Base-by-base conservation (phyloP, 2,113 vertebrate genomes). In the Strix uralensis region DNA sequence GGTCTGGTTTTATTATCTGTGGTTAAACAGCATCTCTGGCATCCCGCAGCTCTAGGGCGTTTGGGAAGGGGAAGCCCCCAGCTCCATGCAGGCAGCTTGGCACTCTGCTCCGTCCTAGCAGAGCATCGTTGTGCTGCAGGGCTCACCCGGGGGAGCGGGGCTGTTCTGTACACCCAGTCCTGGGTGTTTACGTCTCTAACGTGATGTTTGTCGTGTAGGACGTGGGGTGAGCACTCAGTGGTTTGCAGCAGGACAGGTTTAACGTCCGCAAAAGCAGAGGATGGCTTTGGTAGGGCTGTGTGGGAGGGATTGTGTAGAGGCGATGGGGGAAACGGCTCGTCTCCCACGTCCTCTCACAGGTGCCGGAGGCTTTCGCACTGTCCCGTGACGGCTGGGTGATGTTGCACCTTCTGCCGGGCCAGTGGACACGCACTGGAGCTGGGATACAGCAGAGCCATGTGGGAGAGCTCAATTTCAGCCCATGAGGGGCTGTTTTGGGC, bases 271-370 rank as follows among this genome's bases (percentile, higher is more conserved):
- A 23, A 42, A 62, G 30, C n/a, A 10, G 36, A 20, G 21, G 55
- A 5, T 1, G 11, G 18, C 25, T 75, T 58, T 30, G 71, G 62
- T 54, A 13, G 75, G 12, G 14, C 23, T 40, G 29, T 10, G 19
- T 1, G 3, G 34, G 46, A 46, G 61, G 32, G 38, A 11, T 17
- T 1, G 3, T 16, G 38, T 34, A 14, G 52, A 52, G 34, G 34
- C 0, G 1, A 13, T 46, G 36, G 21, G 22, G 18, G 11, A 18
- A 30, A 22, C 1, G 2, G 65, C 51, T 91, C 2, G 1, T 55
- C 25, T 61, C 34, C 46, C 3, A 1, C 0, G 0, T n/a, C 34
- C 51, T 34, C 36, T 71, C 2, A 0, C 42, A 15, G n/a, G 5
- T 5, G 3, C n/a, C 3, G 11, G 72, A 32, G 72, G 20, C 30